A percentile compares a stretch with the other conserved stretches of the same genome.
Evolutionary conservation across 2,888 invertebrate genomes (phyloP).

Genomic region (Andrena haemorrhoa): DNA sequence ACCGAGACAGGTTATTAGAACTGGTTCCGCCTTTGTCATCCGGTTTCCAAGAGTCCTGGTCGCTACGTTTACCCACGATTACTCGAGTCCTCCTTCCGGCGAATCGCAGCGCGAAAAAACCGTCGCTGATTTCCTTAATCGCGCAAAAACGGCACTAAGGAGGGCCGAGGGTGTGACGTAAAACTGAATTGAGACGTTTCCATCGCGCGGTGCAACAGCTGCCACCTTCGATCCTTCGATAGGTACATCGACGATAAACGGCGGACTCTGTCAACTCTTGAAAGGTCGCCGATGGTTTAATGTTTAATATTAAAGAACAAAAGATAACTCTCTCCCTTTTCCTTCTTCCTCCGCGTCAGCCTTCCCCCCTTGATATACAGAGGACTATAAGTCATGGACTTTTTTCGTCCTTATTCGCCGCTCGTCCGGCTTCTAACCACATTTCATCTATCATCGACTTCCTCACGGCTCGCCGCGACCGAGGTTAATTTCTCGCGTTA

Average conservation of each 20-base stretch:
- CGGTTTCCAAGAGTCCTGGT: conserved; percentile 46
- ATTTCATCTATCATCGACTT: conserved; percentile 55
- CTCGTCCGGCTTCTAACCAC: conserved; percentile 30
- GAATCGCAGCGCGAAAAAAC: conserved; percentile 35
- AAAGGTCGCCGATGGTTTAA: background rate
- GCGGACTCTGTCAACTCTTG: background rate
- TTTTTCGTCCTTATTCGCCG: conserved; percentile 14
- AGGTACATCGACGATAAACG: conserved; percentile 11
- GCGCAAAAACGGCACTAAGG: conserved; percentile 40
- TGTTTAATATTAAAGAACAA: background rate
- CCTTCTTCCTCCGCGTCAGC: background rate
- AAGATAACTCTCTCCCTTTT: background rate
- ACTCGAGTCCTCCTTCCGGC: conserved; percentile 46
- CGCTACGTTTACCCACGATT: conserved; percentile 59
- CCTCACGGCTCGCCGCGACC: conserved; percentile 29
- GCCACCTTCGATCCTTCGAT: background rate
- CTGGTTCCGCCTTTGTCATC: conserved; percentile 67
- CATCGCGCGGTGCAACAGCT: conserved; percentile 2
- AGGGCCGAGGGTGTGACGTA: conserved; percentile 19
- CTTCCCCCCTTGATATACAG: conserved; percentile 8
- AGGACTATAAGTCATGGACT: conserved; percentile 20
- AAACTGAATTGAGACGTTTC: conserved; percentile 50
- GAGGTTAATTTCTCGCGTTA: conserved; percentile 57
- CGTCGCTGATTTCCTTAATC: conserved; percentile 46
- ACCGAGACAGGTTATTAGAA: conserved; percentile 64